phyloP scores from a whole-genome alignment of 2,888 invertebrate genomes.

The Cerceris ruficornis region DNA sequence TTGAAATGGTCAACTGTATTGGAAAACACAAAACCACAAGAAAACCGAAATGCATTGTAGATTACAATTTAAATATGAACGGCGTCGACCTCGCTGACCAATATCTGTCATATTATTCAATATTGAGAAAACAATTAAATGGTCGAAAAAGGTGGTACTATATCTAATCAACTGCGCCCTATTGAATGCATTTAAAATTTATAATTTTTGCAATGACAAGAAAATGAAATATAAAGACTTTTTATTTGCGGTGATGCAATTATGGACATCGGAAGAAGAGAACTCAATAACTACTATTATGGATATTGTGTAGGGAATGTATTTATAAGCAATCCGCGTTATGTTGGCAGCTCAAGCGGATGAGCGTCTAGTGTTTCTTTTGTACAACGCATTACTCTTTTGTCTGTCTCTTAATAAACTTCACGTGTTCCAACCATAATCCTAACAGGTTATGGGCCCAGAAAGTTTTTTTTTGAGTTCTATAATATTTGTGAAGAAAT shows the following conservation, averaged over 20 bases:
- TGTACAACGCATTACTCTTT: no score
- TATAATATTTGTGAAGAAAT: no score
- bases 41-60: conserved; percentile 42
- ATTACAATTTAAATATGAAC: conserved; percentile 43
- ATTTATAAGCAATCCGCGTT: no score
- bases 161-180: conserved; percentile 37
- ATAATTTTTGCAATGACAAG: conserved; percentile 28
- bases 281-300: conserved; percentile 24
- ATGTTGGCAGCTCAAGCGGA: no score
- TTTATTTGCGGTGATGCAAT: conserved; percentile 31
- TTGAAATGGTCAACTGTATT: conserved; percentile 43
- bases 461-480: no score
- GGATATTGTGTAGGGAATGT: conserved; percentile 3
- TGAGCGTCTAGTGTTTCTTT: no score
- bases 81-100: conserved; percentile 43
- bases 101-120: conserved; percentile 37
- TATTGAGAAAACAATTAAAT: conserved; percentile 47
- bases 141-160: conserved; percentile 41
- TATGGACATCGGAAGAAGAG: conserved; percentile 30
- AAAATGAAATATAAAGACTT: conserved; percentile 45
- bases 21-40: conserved; percentile 31
- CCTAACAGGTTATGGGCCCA: no score
- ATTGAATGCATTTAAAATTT: conserved; percentile 38
- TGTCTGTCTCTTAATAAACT: no score
- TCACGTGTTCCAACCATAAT: no score